Evolutionary conservation across 30 jellyfish, hydroid and myxozoan genomes (phyloP).

Genomic region (Pelagia noctiluca): DNA sequence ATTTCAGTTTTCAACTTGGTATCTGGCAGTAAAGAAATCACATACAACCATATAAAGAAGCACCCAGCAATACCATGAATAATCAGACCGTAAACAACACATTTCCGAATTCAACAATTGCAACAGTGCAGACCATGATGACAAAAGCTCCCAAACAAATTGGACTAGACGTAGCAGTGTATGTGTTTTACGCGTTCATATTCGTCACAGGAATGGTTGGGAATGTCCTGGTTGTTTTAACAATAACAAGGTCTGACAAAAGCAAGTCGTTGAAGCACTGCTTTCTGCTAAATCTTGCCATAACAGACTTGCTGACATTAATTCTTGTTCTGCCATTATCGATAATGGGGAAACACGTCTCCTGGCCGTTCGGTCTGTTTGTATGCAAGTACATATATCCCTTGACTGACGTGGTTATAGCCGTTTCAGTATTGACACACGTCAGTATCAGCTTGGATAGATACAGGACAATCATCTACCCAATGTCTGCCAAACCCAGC

Average conservation of each 20-base stretch:
- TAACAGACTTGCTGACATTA: constrained; percentile 75
- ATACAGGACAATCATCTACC: constrained; percentile 81
- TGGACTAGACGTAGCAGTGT: constrained; percentile 19
- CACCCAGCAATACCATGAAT: too few species aligned
- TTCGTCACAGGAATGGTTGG: constrained; percentile 85
- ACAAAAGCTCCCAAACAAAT: constrained; percentile 12
- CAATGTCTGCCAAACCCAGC: constrained; percentile 76
- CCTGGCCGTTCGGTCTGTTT: constrained; percentile 95
- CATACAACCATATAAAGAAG: too few species aligned
- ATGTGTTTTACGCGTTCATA: constrained; percentile 32
- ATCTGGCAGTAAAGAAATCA: too few species aligned
- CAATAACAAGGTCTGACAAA: constrained; percentile 56
- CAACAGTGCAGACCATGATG: neutral
- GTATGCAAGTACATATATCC: constrained; percentile 82
- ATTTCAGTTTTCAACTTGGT: too few species aligned
- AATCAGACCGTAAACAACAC: too few species aligned
- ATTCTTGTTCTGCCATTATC: constrained; percentile 60
- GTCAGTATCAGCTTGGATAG: constrained; percentile 86
- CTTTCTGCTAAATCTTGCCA: constrained; percentile 85
- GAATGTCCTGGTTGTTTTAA: constrained; percentile 73
- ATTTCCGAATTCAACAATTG: too few species aligned
- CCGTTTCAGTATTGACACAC: constrained; percentile 86
- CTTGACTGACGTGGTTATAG: constrained; percentile 77
- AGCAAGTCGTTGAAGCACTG: constrained; percentile 74
- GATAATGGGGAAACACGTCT: constrained; percentile 34